Base-by-base conservation (phyloP, 1,140 invertebrate species). In the Venturia canescens region DNA sequence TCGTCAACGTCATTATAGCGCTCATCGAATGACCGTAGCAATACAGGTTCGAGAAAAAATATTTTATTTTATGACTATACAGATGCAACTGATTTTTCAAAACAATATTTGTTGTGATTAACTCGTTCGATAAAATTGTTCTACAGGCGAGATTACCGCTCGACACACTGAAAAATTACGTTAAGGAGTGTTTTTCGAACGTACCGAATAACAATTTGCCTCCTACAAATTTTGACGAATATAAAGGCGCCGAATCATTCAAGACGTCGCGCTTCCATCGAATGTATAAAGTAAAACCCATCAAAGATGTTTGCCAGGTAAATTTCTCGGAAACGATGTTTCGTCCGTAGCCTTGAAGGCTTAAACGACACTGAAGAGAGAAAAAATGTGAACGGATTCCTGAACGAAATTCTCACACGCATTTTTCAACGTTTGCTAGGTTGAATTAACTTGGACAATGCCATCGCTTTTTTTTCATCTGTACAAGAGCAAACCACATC, bases 21-120 rank as follows among this genome's bases (percentile, higher is more conserved):
- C 97, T 6, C 95, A 98, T 87, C 93, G 97, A 80, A 98, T 99
- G 97, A 97, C 95, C 57, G 87, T 98, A 4, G 95, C 96, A 82
- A 93, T 99, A 60, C 94, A 97, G 89, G 94, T 94, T 78, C 70
- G 78, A 11, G 31, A 26, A 27, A 29, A 18, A 18, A 13, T 67
- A 63, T 63, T 63, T n/a, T n/a, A n/a, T n/a, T n/a, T 63, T 63
- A 63, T 6, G 13, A 3, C 44, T 31, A 31, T 21, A 5, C 6
- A 57, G 21, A 9, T 44, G 2, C 38, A 5, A 5, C 5, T 1
- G 38, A 44, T 44, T 44, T 1, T 5, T 9, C 1, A 44, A 44
- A 44, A 9, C 38, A 4, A 44, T 53, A 53, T 7, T 53, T 1
- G n/a, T 53, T 53, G 50, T n/a, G 2, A 53, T 53, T 53, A 1